A percentile compares a stretch with the other conserved stretches of the same genome.
Evolutionary conservation across 2,888 invertebrate species (phyloP).

Genomic region (Caenorhabditis zanzibari): DNA sequence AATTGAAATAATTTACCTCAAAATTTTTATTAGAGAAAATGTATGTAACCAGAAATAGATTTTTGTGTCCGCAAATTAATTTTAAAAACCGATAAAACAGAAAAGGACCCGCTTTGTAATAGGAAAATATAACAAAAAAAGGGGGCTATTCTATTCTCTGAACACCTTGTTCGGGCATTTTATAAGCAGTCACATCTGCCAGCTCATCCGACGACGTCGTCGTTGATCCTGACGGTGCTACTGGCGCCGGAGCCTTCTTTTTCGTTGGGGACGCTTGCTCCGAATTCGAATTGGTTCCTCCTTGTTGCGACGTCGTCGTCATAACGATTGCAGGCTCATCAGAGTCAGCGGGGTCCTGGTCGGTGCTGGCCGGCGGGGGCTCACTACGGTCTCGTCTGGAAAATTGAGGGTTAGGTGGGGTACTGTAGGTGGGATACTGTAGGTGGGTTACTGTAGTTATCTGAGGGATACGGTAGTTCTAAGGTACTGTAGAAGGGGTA

Average conservation of each 20-base stretch:
- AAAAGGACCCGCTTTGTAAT: slow-evolving; percentile 3
- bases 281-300: slow-evolving; percentile 9
- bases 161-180: slow-evolving; percentile 76
- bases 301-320: background rate
- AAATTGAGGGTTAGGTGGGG: too few species aligned
- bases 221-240: slow-evolving; percentile 35
- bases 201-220: slow-evolving; percentile 64
- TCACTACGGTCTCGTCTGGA: slow-evolving; percentile 72
- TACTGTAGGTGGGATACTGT: too few species aligned
- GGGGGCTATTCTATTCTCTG: slow-evolving; percentile 72
- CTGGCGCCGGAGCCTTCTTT: slow-evolving; percentile 63
- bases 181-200: slow-evolving; percentile 73
- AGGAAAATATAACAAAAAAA: background rate
- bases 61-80: background rate
- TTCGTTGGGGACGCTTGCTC: slow-evolving; percentile 52
- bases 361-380: slow-evolving; percentile 67
- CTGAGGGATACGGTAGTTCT: too few species aligned
- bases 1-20: too few species aligned
- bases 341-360: slow-evolving; percentile 38
- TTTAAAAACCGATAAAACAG: slow-evolving; percentile 9
- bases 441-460: too few species aligned
- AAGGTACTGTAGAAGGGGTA: too few species aligned
- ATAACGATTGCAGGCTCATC: background rate
- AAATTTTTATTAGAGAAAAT: too few species aligned
- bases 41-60: background rate